Evolutionary conservation across 1,140 invertebrate genomes (phyloP).

Genomic region (Campoletis sonorensis): DNA sequence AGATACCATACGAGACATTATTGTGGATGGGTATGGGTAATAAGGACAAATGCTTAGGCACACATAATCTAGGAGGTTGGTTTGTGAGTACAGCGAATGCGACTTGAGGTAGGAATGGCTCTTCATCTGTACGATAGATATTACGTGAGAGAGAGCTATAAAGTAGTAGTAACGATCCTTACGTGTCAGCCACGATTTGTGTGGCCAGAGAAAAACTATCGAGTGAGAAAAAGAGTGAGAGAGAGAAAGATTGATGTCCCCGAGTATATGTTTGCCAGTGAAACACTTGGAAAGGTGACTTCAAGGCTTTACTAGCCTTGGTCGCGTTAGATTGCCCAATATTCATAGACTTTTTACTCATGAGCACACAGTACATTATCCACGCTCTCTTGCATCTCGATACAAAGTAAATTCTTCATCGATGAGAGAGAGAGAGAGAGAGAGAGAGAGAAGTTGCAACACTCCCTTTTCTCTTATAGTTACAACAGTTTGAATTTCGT

Average conservation of each 20-base stretch:
- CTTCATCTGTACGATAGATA: constrained; percentile 34
- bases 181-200: constrained; percentile 44
- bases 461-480: neutral
- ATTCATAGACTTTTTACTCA: constrained; percentile 60
- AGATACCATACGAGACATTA: constrained; percentile 2
- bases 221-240: constrained; percentile 15
- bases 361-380: constrained; percentile 1
- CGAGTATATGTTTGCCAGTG: constrained; percentile 61
- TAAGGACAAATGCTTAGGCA: constrained; percentile 47
- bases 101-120: constrained; percentile 32
- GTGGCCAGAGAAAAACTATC: neutral
- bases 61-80: constrained; percentile 22
- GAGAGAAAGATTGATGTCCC: constrained; percentile 48
- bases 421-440: neutral
- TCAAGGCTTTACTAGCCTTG: constrained; percentile 76
- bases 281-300: constrained; percentile 75
- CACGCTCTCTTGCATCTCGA: neutral
- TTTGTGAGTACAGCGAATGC: constrained; percentile 23
- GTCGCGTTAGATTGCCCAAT: constrained; percentile 77
- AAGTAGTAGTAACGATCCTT: constrained; percentile 51
- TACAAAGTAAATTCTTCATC: constrained; percentile 20
- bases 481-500: neutral
- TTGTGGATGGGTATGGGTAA: constrained; percentile 45
- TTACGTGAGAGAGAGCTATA: constrained; percentile 51
- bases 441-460: neutral